Evolutionary conservation across 53 echinoderm and acorn worm genomes (phyloP), one percentile per base, ranked within the genome.

Genomic region (Glandiceps talaboti): DNA sequence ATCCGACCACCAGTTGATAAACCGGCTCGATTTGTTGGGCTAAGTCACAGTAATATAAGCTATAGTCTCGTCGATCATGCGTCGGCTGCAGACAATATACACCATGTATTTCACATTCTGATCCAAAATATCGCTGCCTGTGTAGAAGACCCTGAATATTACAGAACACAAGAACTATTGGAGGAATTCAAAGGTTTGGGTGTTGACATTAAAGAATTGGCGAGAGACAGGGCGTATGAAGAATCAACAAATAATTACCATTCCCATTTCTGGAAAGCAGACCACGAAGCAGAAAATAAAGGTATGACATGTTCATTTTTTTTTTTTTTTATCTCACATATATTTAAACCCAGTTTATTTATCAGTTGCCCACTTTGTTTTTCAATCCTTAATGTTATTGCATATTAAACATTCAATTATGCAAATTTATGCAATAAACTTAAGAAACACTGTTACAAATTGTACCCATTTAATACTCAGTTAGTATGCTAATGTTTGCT

Each of bases 11-110:
- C 97, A 14, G 97, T 97, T 26, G 97, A 97, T 78, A 97, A 97
- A 79, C 97, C 97, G 0, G 87, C 91, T 73, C 87, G 97, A n/a
- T 84, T 93, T 75, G 97, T 97, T 12, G 97, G 97, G 20, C 80
- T 97, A 1, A 97, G 97, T 74, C 97, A 97, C 91, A 97, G 97
- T 74, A 97, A 97, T 74, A 97, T 92, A 83, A 97, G 97, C 33
- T 30, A 83, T 75, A 93, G 93, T 33, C 83, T 97, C 26, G 93
- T 97, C 26, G 97, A 93, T 33, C 97, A 97, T 83, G 89, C 93
- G 10, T 91, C 97, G 0, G 75, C 91, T 1, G 91, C 82, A 25
- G 82, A 91, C 73, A 82, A 87, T 30, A 81, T 91, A 30, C 91
- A 91, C 32, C 85, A 91, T 78, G 82, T 87, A 28, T 72, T 91